These are phyloP conservation scores for Brachionus calyciflorus DNA, from an alignment of 1,140 invertebrate species.

Conservation along the genomic window DNA sequence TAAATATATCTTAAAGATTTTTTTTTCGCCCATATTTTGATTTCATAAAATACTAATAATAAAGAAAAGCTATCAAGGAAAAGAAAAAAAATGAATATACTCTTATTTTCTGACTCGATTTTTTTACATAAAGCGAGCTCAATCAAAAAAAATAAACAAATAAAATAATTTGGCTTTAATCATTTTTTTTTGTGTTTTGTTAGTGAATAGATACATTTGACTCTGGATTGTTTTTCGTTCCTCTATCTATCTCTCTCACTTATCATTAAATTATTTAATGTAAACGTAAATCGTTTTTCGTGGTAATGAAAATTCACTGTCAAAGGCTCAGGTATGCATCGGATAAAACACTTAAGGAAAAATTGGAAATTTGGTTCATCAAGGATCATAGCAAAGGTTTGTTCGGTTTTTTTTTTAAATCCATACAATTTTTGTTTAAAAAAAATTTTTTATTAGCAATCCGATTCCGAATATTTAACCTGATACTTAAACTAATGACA, in stretches of 20 bases:
- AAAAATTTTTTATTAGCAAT: neutral
- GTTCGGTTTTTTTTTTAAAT: neutral
- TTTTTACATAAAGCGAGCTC: neutral
- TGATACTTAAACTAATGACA: conserved; percentile 86
- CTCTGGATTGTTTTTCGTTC: neutral
- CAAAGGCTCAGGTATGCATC: conserved; percentile 42
- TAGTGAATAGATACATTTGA: conserved; percentile 15
- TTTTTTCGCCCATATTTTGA: neutral
- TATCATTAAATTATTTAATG: too few species aligned
- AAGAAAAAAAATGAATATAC: neutral
- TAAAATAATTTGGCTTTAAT: neutral
- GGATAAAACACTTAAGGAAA: conserved; percentile 45
- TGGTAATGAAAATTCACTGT: conserved; percentile 41
- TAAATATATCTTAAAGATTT: neutral
- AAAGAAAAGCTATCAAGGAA: conserved; percentile 22
- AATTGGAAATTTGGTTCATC: conserved; percentile 45
- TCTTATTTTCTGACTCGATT: neutral
- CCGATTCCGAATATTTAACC: conserved; percentile 77
- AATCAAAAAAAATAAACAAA: neutral
- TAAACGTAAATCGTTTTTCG: neutral
- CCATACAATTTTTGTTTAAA: neutral
- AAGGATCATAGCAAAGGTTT: conserved; percentile 31
- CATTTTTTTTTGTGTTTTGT: neutral
- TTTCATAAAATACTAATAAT: conserved; percentile 20
- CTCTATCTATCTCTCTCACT: too few species aligned